Base-by-base conservation (phyloP, 2,888 invertebrate species). In the Acronicta psi region DNA sequence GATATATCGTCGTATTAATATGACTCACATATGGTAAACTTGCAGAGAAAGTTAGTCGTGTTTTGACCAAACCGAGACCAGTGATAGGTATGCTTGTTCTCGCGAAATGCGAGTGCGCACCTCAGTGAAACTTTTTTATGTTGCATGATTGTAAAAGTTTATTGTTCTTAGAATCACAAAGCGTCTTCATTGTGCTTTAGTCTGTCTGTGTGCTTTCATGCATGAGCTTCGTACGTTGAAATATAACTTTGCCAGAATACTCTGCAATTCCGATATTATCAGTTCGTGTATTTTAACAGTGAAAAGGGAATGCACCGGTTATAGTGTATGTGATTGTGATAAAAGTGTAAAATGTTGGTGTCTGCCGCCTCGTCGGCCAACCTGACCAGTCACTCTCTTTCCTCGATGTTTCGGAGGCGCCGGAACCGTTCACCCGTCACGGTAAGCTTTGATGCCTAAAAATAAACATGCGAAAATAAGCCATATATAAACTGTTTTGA, bases 371-470 rank as follows among this genome's bases (percentile, higher is more conserved):
- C 86, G 8, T 73, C 87, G 41, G 81, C 86, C 36, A 89, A 84
- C 67, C 71, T 90, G 63, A 84, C 84, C 42, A 84, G 85, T 40
- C 86, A 89, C 60, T 84, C 93, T 13, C 63, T 92, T 75, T 86
- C 92, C 5, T 86, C 88, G 31, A 88, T 91, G 81, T 90, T 92
- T 74, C 85, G 91, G 75, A 88, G 86, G 68, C 82, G 84, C 23
- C 77, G 86, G 58, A 84, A 83, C 59, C 83, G 74, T 52, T 85
- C 85, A 59, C 84, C 84, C 36, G 79, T 70, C 54, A 75, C 82
- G 85, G 88, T 88, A 83, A 88, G 88, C 74, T 65, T 64, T 50
- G 44, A 52, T 43, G 59, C 45, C 51, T 69, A 69, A 56, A 69
- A 54, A 54, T 73, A 68, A 50, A 40, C 10, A 40, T 53, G 53